Percentiles rank a stretch among this genome's conserved stretches.
Conservation (phyloP, 2,113 vertebrate genomes). For the Panurus biarmicus region DNA sequence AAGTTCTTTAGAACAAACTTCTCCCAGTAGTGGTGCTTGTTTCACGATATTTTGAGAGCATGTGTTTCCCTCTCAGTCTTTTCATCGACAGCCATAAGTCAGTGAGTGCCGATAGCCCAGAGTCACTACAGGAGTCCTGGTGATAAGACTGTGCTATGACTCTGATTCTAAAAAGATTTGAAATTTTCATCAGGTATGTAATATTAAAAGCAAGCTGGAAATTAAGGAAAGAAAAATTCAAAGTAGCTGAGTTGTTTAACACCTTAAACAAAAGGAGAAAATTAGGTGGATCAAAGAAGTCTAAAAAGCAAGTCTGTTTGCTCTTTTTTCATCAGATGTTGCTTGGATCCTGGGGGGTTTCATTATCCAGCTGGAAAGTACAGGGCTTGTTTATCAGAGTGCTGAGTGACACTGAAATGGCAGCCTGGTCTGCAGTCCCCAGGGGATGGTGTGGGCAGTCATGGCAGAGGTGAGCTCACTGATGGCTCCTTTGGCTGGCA, state of each 20-base stretch:
- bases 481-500: neutral
- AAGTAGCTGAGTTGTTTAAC: neutral
- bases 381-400: neutral
- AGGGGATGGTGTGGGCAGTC: neutral
- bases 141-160: neutral
- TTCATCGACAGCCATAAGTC: neutral
- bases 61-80: neutral
- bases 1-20: neutral
- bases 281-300: neutral
- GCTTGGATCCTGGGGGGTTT: neutral
- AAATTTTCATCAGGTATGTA: neutral
- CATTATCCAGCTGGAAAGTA: neutral
- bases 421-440: neutral
- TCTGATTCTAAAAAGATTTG: neutral
- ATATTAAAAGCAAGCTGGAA: neutral
- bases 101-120: neutral
- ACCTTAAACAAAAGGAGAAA: neutral
- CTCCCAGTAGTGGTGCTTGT: neutral
- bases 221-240: neutral
- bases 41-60: neutral
- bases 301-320: neutral
- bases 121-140: neutral
- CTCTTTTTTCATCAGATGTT: neutral
- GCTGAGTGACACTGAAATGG: neutral
- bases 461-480: neutral